These are phyloP conservation scores for Chionis minor DNA, from an alignment of 2,113 vertebrate species.

Conservation along the genomic window DNA sequence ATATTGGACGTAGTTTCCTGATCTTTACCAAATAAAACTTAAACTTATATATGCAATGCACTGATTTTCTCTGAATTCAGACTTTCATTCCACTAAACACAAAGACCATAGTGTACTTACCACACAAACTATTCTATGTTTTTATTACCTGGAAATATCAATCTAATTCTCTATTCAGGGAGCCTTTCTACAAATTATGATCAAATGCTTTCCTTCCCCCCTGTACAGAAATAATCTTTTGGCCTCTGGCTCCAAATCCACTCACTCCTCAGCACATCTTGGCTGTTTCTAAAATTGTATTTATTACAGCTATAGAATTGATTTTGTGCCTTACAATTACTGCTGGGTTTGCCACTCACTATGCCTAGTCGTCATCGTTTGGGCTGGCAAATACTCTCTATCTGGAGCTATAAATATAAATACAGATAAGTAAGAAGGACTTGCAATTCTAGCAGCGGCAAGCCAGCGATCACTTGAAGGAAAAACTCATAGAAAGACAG, in stretches of 20 bases:
- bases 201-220: background rate
- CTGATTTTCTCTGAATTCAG: background rate
- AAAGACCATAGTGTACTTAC: background rate
- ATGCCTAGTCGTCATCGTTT: background rate
- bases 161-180: background rate
- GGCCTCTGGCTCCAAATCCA: background rate
- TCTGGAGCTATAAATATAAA: conserved; percentile 10
- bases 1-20: background rate
- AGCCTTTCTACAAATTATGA: background rate
- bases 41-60: background rate
- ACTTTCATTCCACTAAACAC: background rate
- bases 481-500: background rate
- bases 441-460: background rate
- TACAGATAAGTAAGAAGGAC: background rate
- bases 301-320: conserved; percentile 13
- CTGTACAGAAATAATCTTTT: conserved; percentile 16
- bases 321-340: conserved; percentile 17
- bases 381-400: background rate
- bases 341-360: background rate
- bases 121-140: background rate
- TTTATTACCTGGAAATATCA: conserved; percentile 28
- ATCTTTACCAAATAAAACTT: background rate
- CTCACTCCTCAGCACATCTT: background rate
- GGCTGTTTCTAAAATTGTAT: background rate
- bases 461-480: background rate